Evolutionary conservation across 2,113 vertebrate species (phyloP), one percentile per base, ranked within the genome.

Genomic region (Dipodomys stephensi): DNA sequence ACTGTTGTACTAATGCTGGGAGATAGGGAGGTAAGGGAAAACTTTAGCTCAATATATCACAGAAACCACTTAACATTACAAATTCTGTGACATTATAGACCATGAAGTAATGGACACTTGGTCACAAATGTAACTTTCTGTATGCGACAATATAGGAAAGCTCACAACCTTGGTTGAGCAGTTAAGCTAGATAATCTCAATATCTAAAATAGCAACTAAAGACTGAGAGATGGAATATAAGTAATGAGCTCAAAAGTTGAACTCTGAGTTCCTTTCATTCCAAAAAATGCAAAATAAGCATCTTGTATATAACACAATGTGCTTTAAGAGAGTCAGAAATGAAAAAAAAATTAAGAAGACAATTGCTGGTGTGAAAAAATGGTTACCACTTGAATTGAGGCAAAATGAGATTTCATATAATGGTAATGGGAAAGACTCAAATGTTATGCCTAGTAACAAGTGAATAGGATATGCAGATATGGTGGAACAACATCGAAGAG

Each of bases 371-470:
- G 30, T 27, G 12, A 12, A 74, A 44, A 27, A 82, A 72, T 27
- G 25, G 27, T 81, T 78, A 44, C 62, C 69, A 57, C 27, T n/a
- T 87, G 25, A 78, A 35, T 15, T 60, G n/a, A 92, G 90, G 20
- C 76, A 92, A 94, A 90, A 25, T n/a, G 64, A 35, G 23, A 44
- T 79, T 88, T 83, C 67, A 94, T 65, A 93, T 92, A 97, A 90
- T 30, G 12, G 13, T 1, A 28, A 5, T 78, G 15, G 6, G 25
- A 84, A 87, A 79, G 7, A 87, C 27, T 79, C 60, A 18, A 65
- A 71, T 62, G 6, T 86, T 89, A 78, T 46, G 10, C 46, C 35
- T 84, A 25, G 18, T 44, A 46, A 25, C 71, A 82, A 85, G 62
- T 23, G 28, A 83, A 60, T 9, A 30, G 27, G 18, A 32, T 88